Evolutionary conservation across 2,797 vertebrate genomes (phyloP), one percentile per base, ranked within the genome.

Genomic region (Gallinago nigripennis): DNA sequence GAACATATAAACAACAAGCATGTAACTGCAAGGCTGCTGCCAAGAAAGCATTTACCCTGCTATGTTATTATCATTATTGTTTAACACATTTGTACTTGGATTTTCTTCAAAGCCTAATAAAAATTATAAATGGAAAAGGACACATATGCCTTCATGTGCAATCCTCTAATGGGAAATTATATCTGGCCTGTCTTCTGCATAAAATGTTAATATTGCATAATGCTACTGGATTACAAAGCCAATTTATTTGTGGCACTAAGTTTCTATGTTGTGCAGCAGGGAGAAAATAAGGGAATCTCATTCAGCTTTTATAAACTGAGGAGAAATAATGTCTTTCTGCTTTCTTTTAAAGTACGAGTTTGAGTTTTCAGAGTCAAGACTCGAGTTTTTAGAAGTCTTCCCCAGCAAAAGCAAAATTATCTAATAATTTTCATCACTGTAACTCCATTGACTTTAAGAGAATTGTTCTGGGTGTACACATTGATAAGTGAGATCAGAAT

Each of bases 41-140:
- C 65, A 91, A 88, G 39, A 79, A 86, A 90, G 10, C 12, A 71
- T 87, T 83, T 81, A 30, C 9, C 12, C 27, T 68, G 12, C 30
- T 95, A 23, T 85, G 6, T 13, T 80, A 23, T 54, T 64, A 85
- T 73, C 11, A 5, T 21, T 90, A 21, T 75, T 77, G 33, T 46
- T 94, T 63, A 58, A 77, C 21, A 63, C 46, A 43, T 88, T 85
- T 95, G 7, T 48, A 53, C 39, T 89, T 86, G 45, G 14, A 63
- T 88, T 91, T 78, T 82, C 68, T 88, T 88, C 48, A 76, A 94
- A 85, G 35, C 21, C 57, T n/a, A 82, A 75, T 60, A 86, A 79
- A 92, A 94, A 57, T 51, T 68, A 9, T 72, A 81, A 24, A 18
- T 82, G 82, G 28, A 86, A 92, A 86, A 75, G 45, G 16, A 21